These are phyloP conservation scores for Chaetura pelagica DNA, from an alignment of 2,113 vertebrate genomes.

Conservation along the genomic window DNA sequence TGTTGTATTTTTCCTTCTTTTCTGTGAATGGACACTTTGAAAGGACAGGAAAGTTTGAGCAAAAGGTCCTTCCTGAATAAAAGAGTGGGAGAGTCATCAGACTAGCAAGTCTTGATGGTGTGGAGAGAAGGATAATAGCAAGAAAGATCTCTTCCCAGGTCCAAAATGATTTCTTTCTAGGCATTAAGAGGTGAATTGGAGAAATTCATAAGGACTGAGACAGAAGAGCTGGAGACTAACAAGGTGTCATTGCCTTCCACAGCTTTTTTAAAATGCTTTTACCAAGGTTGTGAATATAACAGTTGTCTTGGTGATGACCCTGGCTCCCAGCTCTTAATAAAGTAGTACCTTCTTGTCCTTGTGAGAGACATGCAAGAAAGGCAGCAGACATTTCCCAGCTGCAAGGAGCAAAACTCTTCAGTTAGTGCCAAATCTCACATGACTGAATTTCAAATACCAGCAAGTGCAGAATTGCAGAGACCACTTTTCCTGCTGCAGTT, in stretches of 20 bases:
- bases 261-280: background rate
- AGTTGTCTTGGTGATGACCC: accelerated
- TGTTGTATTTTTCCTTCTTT: background rate
- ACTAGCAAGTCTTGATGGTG: background rate
- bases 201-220: background rate
- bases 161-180: background rate
- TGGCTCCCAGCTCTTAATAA: background rate
- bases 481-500: background rate
- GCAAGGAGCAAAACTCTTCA: background rate
- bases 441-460: background rate
- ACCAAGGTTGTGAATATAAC: background rate
- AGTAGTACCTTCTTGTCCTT: background rate
- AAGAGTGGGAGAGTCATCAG: background rate
- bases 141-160: background rate
- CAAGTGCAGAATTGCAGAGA: background rate
- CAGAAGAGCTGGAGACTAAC: background rate
- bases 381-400: background rate
- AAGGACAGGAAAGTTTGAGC: background rate
- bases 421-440: background rate
- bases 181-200: background rate
- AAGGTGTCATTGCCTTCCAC: background rate
- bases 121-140: background rate
- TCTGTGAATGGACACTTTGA: background rate
- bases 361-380: background rate
- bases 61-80: background rate